Evolutionary conservation across 1,140 invertebrate species (phyloP), one percentile per base, ranked within the genome.

Genomic region (Trachymyrmex cornetzi): DNA sequence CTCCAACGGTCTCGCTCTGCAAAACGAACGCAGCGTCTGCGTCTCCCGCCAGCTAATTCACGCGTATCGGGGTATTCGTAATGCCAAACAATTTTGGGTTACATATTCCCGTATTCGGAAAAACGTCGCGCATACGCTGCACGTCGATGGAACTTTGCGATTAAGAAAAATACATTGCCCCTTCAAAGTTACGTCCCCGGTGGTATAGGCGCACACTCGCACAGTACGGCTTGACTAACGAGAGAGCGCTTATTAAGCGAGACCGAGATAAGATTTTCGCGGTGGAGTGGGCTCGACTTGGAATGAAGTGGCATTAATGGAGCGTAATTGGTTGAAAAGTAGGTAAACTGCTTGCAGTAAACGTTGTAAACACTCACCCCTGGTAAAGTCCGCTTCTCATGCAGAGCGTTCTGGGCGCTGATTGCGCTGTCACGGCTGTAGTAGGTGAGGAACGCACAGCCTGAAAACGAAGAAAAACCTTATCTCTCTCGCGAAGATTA

Each of bases 331-430:
- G 55, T 19, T 30, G 48, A 59, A 81, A 89, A 89, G 82, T 86
- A 86, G 72, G 85, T 64, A 90, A 89, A 88, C 82, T 34, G 77
- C 63, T 69, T 24, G 38, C 66, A 27, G 53, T 61, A 61, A 80
- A 82, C 74, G 44, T 57, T 67, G 75, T 87, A 79, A 77, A 91
- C 82, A 98, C 98, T 98, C 95, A 99, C 99, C 98, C 99, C 99
- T 96, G 98, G 98, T 96, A 99, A 97, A 95, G 98, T 99, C 96
- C 98, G 98, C 97, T 99, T 99, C 96, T 99, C 99, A 97, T 99
- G 98, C 93, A 99, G 97, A 93, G 98, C 97, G 95, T 97, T 97
- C 96, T 99, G 98, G 94, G 98, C 98, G 96, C 97, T 98, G 94
- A 98, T 96, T 91, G 98, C 98, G 96, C 98, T 98, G 95, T 99